phyloP scores from a whole-genome alignment of 2,797 vertebrate genomes.

The Sebastes kiyomatsui region DNA sequence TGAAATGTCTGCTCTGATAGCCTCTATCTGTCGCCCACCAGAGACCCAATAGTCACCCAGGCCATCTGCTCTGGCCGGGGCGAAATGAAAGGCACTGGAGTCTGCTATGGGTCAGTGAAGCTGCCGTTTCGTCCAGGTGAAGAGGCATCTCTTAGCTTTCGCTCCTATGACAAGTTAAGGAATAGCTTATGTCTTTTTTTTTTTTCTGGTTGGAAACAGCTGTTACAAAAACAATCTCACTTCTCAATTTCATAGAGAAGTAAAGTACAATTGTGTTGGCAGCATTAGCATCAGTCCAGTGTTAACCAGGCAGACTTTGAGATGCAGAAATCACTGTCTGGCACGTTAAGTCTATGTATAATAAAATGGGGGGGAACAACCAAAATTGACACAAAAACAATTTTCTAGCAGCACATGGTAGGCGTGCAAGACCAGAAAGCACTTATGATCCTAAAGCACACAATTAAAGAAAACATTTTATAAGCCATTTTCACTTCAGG shows the following conservation, averaged over 20 bases:
- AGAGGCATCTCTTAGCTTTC: constrained; percentile 53
- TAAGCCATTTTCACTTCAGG: constrained; percentile 76
- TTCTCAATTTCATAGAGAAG: constrained; percentile 46
- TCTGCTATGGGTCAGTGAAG: constrained; percentile 81
- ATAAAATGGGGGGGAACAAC: constrained; percentile 32
- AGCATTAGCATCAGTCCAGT: constrained; percentile 75
- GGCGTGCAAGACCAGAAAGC: constrained; percentile 95
- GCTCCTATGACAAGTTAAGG: constrained; percentile 33
- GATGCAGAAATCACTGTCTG: constrained; percentile 75
- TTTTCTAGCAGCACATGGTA: constrained; percentile 93
- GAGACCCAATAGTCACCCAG: constrained; percentile 66
- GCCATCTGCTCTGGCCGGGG: constrained; percentile 68
- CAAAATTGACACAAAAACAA: constrained; percentile 34
- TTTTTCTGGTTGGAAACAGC: constrained; percentile 40
- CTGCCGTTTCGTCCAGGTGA: constrained; percentile 67
- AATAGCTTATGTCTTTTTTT: constrained; percentile 50
- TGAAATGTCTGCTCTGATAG: constrained; percentile 56
- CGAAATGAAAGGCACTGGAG: constrained; percentile 85
- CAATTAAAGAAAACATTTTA: constrained; percentile 69
- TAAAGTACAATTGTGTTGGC: constrained; percentile 72
- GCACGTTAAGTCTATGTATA: constrained; percentile 75
- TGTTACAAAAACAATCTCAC: constrained; percentile 40
- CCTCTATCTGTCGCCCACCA: constrained; percentile 66
- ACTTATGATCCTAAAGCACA: constrained; percentile 87
- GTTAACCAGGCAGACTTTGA: constrained; percentile 63